Evolutionary conservation across 2,888 invertebrate species (phyloP).

Genomic region (Reticulitermes lucifugus): DNA sequence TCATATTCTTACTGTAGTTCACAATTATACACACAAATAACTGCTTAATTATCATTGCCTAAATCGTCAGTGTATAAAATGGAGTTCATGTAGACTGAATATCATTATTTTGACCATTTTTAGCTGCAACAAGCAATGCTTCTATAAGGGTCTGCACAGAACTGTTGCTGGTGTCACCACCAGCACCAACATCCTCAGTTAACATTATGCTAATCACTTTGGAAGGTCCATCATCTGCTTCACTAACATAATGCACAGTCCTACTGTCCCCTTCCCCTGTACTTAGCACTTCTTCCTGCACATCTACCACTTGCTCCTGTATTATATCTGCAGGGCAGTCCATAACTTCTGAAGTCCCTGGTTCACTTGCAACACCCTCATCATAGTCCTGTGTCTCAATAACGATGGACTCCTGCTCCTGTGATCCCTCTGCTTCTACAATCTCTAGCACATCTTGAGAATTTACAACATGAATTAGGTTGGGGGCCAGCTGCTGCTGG

Average conservation of each 20-base stretch:
- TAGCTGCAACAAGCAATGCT: conserved; percentile 53
- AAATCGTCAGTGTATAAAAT: not conserved
- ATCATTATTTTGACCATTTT: conserved; percentile 39
- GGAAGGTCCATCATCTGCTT: conserved; percentile 42
- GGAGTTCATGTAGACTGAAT: conserved; percentile 15
- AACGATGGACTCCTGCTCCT: conserved; percentile 23
- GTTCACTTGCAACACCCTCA: not conserved
- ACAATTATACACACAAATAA: too few species aligned
- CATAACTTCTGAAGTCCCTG: not conserved
- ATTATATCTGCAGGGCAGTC: not conserved
- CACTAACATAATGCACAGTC: conserved; percentile 31
- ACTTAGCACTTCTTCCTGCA: not conserved
- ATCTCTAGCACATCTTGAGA: not conserved
- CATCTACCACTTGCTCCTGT: conserved; percentile 31
- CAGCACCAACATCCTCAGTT: conserved; percentile 45
- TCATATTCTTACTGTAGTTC: too few species aligned
- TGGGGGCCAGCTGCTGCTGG: conserved; percentile 6
- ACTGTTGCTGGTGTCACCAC: conserved; percentile 44
- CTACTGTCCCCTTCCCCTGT: conserved; percentile 8
- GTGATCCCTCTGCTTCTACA: not conserved
- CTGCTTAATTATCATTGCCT: not conserved
- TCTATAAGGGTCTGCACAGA: conserved; percentile 53
- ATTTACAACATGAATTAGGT: conserved; percentile 23
- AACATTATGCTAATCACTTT: conserved; percentile 50
- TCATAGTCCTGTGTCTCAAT: conserved; percentile 16